Evolutionary conservation across 1,140 invertebrate species (phyloP).

Genomic region (Aporrectodea caliginosa): DNA sequence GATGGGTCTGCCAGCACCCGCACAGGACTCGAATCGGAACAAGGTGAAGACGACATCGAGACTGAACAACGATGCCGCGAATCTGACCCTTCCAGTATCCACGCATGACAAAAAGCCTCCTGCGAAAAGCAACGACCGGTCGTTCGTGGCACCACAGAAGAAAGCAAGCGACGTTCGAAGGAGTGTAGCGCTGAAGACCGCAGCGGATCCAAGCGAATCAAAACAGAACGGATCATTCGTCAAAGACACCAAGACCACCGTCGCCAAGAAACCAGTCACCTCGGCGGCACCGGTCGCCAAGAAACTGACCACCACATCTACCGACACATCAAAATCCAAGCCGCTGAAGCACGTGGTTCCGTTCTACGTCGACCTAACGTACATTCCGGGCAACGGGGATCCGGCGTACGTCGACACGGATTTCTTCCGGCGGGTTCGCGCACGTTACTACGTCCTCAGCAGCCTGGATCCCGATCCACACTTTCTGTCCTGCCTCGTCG

Average conservation of each 20-base stretch:
- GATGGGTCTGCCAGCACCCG: slow-evolving; percentile 10
- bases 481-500: slow-evolving; percentile 85
- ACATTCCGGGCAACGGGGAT: slow-evolving; percentile 89
- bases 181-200: background rate
- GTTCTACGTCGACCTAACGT: slow-evolving; percentile 79
- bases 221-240: too few species aligned
- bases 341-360: background rate
- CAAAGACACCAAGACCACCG: background rate
- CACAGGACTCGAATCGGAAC: slow-evolving; percentile 51
- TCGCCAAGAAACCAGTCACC: background rate
- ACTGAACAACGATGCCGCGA: background rate
- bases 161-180: background rate
- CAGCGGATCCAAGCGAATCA: too few species aligned
- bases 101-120: too few species aligned
- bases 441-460: slow-evolving; percentile 89
- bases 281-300: background rate
- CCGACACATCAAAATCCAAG: background rate
- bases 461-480: slow-evolving; percentile 86
- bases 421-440: slow-evolving; percentile 82
- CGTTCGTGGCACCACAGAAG: background rate
- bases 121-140: background rate
- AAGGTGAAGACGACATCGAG: background rate
- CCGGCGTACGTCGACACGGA: slow-evolving; percentile 84
- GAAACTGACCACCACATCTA: background rate
- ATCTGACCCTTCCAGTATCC: background rate